Evolutionary conservation across 2,113 vertebrate genomes (phyloP).

Genomic region (Tachuris rubrigastra): DNA sequence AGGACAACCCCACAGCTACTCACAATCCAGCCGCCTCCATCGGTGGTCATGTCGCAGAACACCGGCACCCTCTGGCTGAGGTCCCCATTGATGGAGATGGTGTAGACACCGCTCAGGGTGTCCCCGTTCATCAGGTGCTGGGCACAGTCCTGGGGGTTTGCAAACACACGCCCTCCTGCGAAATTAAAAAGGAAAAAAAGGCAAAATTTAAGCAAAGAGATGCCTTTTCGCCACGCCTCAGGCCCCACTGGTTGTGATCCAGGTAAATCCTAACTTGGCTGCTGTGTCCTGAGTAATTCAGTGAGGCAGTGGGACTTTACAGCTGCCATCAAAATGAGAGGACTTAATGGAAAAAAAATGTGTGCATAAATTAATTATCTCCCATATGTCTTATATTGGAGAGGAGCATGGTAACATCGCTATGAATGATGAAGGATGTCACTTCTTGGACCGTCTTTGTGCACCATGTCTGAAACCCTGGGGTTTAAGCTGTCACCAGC

Average conservation of each 20-base stretch:
- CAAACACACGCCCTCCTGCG: conserved; percentile 89
- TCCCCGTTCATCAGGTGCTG: conserved; percentile 96
- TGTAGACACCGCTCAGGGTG: conserved; percentile 87
- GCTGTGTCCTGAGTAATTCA: neutral
- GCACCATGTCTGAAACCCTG: neutral
- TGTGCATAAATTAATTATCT: neutral
- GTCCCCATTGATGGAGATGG: conserved; percentile 91
- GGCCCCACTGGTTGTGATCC: neutral
- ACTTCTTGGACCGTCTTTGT: neutral
- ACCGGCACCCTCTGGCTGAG: conserved; percentile 88
- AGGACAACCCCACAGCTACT: conserved; percentile 44
- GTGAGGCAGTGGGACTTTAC: rapidly evolving
- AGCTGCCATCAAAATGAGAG: neutral
- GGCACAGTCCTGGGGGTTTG: conserved; percentile 93
- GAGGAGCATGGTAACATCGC: neutral
- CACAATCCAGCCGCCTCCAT: conserved; percentile 96
- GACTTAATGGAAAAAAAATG: neutral
- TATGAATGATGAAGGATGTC: neutral
- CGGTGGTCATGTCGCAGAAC: conserved; percentile 95
- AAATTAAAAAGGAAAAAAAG: neutral
- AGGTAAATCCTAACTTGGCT: neutral
- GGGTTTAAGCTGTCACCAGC: neutral
- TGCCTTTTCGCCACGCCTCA: rapidly evolving
- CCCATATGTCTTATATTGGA: neutral
- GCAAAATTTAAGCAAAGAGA: neutral